These are phyloP conservation scores for Ephydatia muelleri DNA, from an alignment of 37 sponge, comb jelly and placozoan species.

Conservation along the genomic window DNA sequence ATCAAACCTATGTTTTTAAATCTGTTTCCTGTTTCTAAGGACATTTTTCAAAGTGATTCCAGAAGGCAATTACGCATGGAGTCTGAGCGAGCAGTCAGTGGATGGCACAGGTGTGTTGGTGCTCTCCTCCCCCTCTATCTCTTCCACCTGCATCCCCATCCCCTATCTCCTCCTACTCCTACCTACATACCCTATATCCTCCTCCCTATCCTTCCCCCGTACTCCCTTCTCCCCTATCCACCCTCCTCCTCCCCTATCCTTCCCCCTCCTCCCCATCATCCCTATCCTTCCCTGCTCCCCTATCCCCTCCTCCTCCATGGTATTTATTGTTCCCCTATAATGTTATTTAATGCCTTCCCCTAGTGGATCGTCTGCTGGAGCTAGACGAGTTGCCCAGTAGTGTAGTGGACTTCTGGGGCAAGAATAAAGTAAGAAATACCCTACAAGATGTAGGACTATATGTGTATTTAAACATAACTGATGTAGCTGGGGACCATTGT, in stretches of 20 bases:
- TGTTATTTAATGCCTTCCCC: background rate
- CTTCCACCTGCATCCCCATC: no score
- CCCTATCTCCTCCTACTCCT: background rate
- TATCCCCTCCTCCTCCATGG: no score
- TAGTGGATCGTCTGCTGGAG: conserved; percentile 54
- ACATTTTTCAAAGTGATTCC: conserved; percentile 51
- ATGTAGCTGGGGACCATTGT: no score
- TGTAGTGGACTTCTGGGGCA: conserved; percentile 88
- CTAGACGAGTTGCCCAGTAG: conserved; percentile 59
- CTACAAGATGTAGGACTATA: background rate
- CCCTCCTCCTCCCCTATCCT: conserved; percentile 4
- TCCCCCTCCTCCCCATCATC: no score
- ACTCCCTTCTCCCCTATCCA: background rate
- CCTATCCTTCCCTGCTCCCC: no score
- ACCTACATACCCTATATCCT: background rate
- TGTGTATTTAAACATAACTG: background rate
- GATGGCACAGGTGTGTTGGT: conserved; percentile 58
- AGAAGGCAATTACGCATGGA: conserved; percentile 47
- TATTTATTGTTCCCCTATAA: background rate
- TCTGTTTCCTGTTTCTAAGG: no score
- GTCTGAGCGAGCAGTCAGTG: conserved; percentile 58
- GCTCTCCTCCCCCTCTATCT: background rate
- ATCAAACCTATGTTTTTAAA: no score
- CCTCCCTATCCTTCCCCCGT: conserved; percentile 1
- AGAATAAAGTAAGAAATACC: conserved; percentile 48